Percentiles rank a stretch among this genome's conserved stretches.
These are phyloP conservation scores for Polylopha cassiicola DNA, from an alignment of 2,888 invertebrate genomes.

Conservation along the genomic window DNA sequence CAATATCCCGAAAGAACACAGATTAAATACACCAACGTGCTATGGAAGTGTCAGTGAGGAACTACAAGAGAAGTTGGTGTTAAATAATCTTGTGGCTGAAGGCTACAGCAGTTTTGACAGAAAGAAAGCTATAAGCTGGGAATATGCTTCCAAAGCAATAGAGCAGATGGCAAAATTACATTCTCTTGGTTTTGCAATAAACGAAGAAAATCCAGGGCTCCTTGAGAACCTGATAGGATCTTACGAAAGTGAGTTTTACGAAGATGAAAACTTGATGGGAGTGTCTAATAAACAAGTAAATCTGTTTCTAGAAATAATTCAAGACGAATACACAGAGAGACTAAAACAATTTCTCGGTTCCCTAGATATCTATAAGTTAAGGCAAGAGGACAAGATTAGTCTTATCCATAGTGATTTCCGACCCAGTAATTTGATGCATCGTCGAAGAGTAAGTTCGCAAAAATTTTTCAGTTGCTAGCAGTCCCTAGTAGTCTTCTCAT, in stretches of 20 bases:
- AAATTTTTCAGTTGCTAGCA: background rate
- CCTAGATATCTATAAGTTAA: background rate
- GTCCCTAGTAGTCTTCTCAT: background rate
- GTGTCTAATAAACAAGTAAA: too few species aligned
- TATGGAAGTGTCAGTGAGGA: slow-evolving; percentile 31
- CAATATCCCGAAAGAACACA: slow-evolving; percentile 30
- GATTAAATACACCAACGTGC: slow-evolving; percentile 30
- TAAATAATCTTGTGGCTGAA: slow-evolving; percentile 17
- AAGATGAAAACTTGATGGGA: too few species aligned
- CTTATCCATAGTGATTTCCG: slow-evolving; percentile 18
- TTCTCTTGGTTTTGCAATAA: slow-evolving; percentile 15
- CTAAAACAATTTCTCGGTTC: background rate
- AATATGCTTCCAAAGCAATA: slow-evolving; percentile 11
- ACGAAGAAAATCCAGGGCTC: slow-evolving; percentile 3
- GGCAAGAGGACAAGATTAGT: background rate
- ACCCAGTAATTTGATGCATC: slow-evolving; percentile 21
- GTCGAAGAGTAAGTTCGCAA: slow-evolving; percentile 5
- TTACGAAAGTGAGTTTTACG: background rate
- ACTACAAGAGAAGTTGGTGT: slow-evolving; percentile 14
- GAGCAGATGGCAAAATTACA: slow-evolving; percentile 21
- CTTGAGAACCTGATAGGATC: background rate
- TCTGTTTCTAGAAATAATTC: too few species aligned
- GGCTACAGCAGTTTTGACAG: slow-evolving; percentile 15
- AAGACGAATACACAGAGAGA: slow-evolving; percentile 2
- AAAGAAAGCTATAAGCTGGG: slow-evolving; percentile 13